Evolutionary conservation across 2,797 vertebrate genomes (phyloP), one percentile per base, ranked within the genome.

Genomic region (Phrynocephalus forsythii): DNA sequence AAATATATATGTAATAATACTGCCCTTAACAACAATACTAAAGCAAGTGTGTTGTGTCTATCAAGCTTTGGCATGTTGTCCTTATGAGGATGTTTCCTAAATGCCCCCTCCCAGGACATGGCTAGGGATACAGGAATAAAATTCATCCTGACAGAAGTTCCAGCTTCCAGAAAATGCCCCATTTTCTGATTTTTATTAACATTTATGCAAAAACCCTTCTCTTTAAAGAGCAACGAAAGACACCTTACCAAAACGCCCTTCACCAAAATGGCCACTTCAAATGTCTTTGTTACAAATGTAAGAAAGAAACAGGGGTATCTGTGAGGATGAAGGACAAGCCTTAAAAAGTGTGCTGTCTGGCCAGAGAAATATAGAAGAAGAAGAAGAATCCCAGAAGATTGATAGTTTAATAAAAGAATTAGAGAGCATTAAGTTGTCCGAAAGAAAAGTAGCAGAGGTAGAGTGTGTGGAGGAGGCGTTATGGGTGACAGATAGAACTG

Each of bases 1-100:
- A 86, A 72, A 92, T 87, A 88, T 20, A 6, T 20, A 63, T 20
- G 18, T 5, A 63, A 63, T 18, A 93, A 66, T 26, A 1, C 44
- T 83, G 38, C 56, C 30, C 30, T 44, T 73, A 11, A 73, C 38
- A 11, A 73, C 38, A 60, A 38, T 33, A 18, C 56, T 33, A 33
- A 18, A 22, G n/a, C 69, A 56, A 24, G 73, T 30, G 11, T 22
- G 28, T 22, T 30, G 7, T 22, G 18, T 13, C n/a, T 30, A 16
- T 8, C 68, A 26, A 72, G 30, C 68, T 33, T 71, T 72, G 68
- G 5, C 30, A 72, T 71, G 6, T 30, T 33, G 50, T 72, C 68
- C 6, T 72, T 2, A 77, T 13, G n/a, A 24, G 48, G 28, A 30
- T n/a, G 30, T 83, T 38, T 10, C 28, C 67, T 67, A 83, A 33